These are phyloP conservation scores for Potamarius usumacintae DNA, from an alignment of 2,113 vertebrate genomes.

Conservation along the genomic window DNA sequence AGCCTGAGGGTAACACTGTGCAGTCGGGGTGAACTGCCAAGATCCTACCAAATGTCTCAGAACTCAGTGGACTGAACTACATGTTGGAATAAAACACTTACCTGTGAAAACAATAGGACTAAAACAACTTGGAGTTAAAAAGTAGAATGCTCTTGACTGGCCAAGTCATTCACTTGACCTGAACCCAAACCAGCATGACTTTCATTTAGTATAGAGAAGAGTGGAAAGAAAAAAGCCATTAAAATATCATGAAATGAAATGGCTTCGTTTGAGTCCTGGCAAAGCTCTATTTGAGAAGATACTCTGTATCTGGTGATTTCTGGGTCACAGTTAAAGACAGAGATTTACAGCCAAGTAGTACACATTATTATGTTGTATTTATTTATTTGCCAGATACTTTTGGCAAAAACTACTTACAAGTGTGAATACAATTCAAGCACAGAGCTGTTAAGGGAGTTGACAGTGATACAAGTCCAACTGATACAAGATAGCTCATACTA, in stretches of 20 bases:
- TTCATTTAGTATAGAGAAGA: background rate
- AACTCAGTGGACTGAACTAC: background rate
- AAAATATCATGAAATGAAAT: background rate
- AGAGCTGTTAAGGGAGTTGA: background rate
- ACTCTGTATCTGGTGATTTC: background rate
- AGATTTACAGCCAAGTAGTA: background rate
- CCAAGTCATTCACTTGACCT: background rate
- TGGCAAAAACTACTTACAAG: background rate
- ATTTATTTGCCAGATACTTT: background rate
- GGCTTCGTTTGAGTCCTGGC: background rate
- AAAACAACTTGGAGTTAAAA: background rate
- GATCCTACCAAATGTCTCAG: background rate
- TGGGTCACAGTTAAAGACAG: background rate
- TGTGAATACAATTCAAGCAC: background rate
- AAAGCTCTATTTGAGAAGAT: background rate
- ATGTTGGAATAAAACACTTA: background rate
- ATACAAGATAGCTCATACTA: background rate
- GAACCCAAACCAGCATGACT: background rate
- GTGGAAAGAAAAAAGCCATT: background rate
- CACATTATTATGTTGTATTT: background rate
- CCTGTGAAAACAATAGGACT: background rate
- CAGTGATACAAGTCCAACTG: background rate
- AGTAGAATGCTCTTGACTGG: background rate
- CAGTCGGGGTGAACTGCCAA: background rate
- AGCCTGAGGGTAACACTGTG: background rate